These are phyloP conservation scores for Neuroterus valhalla DNA, from an alignment of 1,140 invertebrate genomes.

Conservation along the genomic window DNA sequence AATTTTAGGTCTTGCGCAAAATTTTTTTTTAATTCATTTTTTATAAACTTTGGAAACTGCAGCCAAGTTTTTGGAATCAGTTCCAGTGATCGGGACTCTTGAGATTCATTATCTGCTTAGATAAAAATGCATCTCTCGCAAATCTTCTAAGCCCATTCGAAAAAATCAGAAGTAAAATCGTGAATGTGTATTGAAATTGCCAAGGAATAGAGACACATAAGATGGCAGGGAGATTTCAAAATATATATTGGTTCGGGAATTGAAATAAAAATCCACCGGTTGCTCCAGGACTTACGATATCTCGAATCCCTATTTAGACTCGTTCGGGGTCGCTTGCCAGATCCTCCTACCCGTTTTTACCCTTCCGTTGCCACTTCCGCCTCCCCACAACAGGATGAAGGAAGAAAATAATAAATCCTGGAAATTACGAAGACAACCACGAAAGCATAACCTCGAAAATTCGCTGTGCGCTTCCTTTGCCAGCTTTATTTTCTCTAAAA, in stretches of 20 bases:
- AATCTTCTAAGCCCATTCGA: neutral
- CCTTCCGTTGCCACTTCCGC: conserved; percentile 49
- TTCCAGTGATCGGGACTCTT: too few relatives aligned
- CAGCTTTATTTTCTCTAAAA: conserved; percentile 53
- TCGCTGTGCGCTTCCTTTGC: conserved; percentile 58
- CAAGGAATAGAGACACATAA: neutral
- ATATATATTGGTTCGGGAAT: conserved; percentile 62
- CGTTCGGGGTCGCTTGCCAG: conserved; percentile 49
- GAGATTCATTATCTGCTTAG: too few relatives aligned
- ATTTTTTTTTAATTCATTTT: too few relatives aligned
- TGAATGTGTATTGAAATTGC: conserved; percentile 12
- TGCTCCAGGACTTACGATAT: conserved; percentile 61
- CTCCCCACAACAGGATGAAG: conserved; percentile 51
- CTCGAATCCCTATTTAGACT: conserved; percentile 42
- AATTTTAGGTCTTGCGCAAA: too few relatives aligned
- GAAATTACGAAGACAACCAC: conserved; percentile 30
- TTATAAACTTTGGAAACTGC: too few relatives aligned
- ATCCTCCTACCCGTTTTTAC: conserved; percentile 37
- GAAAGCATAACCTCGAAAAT: conserved; percentile 52
- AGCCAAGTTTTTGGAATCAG: too few relatives aligned
- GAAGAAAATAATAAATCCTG: too few relatives aligned
- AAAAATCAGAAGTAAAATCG: conserved; percentile 1
- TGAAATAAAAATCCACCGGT: conserved; percentile 73
- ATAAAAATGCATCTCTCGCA: neutral
- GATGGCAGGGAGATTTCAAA: conserved; percentile 44